Evolutionary conservation across 2,888 invertebrate species (phyloP).

Genomic region (Drosophila phalerata): DNA sequence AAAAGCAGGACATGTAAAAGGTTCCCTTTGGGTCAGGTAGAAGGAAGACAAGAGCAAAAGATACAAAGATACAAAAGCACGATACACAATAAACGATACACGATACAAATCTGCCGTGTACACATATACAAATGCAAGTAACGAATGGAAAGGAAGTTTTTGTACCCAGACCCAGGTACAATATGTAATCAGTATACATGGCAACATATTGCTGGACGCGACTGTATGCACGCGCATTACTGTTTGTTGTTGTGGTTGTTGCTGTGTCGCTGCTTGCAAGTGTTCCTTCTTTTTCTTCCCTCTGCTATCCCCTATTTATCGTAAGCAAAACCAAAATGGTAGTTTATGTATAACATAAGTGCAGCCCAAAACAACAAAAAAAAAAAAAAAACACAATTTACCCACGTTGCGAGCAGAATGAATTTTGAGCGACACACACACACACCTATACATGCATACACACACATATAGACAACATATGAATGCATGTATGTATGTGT

Average conservation of each 20-base stretch:
- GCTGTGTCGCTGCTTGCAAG: constrained; percentile 43
- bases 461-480: background rate
- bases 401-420: constrained; percentile 47
- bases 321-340: constrained; percentile 39
- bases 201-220: constrained; percentile 33
- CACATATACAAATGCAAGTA: constrained; percentile 16
- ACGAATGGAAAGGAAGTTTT: constrained; percentile 5
- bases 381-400: constrained; percentile 29
- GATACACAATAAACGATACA: too few species aligned
- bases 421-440: constrained; percentile 28
- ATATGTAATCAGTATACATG: constrained; percentile 5
- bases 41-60: constrained; percentile 44
- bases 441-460: constrained; percentile 4
- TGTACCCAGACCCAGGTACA: constrained; percentile 7
- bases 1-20: constrained; percentile 39
- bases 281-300: constrained; percentile 18
- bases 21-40: constrained; percentile 43
- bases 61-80: constrained; percentile 12
- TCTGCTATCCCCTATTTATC: constrained; percentile 12
- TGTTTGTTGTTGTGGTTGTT: constrained; percentile 26
- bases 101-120: constrained; percentile 4
- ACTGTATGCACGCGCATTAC: constrained; percentile 43
- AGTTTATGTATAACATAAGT: constrained; percentile 27
- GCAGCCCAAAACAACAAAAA: constrained; percentile 9
- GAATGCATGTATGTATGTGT: background rate